A percentile compares a stretch with the other conserved stretches of the same genome.
phyloP scores from a whole-genome alignment of 2,888 invertebrate species.

The Mythimna lalbum region DNA sequence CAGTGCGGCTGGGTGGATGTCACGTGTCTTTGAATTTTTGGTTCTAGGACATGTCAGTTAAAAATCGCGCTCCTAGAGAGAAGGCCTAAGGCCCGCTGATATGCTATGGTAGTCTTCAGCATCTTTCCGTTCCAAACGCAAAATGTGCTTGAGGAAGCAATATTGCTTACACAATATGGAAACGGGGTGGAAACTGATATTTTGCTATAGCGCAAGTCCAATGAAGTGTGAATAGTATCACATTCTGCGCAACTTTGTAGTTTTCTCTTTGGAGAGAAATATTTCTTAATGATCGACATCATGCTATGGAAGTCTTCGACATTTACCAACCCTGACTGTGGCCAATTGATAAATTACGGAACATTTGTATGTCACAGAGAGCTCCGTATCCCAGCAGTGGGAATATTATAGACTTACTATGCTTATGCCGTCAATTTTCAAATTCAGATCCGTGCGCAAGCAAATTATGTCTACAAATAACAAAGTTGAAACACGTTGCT shows the following conservation, averaged over 20 bases:
- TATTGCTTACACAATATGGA: constrained; percentile 28
- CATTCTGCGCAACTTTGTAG: constrained; percentile 10
- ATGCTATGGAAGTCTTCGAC: too few relatives aligned
- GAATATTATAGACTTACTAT: too few relatives aligned
- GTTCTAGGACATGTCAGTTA: too few relatives aligned
- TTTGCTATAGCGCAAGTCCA: constrained; percentile 20
- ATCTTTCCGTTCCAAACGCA: too few relatives aligned
- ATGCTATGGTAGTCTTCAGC: too few relatives aligned
- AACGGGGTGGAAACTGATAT: constrained; percentile 44
- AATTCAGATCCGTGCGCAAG: neutral
- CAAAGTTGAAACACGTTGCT: constrained; percentile 4
- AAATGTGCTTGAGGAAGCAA: neutral
- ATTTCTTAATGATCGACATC: neutral
- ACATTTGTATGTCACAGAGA: too few relatives aligned
- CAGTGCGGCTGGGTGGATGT: too few relatives aligned
- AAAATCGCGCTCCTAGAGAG: too few relatives aligned
- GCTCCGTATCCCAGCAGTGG: too few relatives aligned
- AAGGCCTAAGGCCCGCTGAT: neutral
- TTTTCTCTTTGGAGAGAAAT: constrained; percentile 26
- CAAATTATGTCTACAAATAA: neutral
- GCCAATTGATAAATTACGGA: too few relatives aligned
- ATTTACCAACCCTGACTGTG: neutral
- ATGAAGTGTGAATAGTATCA: constrained; percentile 40
- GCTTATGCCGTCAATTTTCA: neutral
- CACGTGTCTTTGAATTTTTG: too few relatives aligned